A percentile compares a stretch with the other conserved stretches of the same genome.
These are phyloP conservation scores for Tethya wilhelma DNA, from an alignment of 37 sponge, comb jelly and placozoan genomes.

Conservation along the genomic window DNA sequence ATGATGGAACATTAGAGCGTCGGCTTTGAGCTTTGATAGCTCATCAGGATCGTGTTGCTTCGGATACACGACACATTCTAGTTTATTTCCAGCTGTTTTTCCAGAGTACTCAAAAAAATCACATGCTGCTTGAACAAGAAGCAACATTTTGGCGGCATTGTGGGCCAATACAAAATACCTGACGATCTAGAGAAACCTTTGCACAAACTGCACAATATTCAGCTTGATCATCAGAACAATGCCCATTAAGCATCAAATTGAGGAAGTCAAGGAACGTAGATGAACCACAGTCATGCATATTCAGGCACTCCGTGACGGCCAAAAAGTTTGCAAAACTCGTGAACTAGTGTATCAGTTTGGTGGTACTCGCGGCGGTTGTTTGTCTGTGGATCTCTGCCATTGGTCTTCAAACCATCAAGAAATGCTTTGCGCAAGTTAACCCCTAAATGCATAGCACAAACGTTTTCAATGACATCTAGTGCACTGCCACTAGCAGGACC, in stretches of 20 bases:
- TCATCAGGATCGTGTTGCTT: conserved; percentile 14
- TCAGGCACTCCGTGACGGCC: conserved; percentile 51
- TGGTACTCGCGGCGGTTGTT: background rate
- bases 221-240: background rate
- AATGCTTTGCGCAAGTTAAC: conserved; percentile 20
- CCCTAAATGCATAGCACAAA: conserved; percentile 42
- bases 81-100: conserved; percentile 30
- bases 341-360: conserved; percentile 25
- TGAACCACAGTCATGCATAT: conserved; percentile 54
- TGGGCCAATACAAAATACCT: conserved; percentile 46
- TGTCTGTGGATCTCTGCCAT: background rate
- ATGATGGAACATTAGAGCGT: conserved; percentile 49
- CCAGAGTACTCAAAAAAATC: conserved; percentile 41
- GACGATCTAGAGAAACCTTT: conserved; percentile 23
- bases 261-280: conserved; percentile 21
- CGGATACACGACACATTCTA: conserved; percentile 16
- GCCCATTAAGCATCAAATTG: background rate
- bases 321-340: conserved; percentile 55
- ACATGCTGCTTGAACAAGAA: conserved; percentile 21
- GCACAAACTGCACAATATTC: conserved; percentile 11
- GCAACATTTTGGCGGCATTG: conserved; percentile 42
- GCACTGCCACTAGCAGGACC: conserved; percentile 6
- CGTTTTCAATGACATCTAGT: conserved; percentile 24
- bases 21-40: conserved; percentile 26
- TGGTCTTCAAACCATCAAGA: background rate